phyloP scores from a whole-genome alignment of 2,113 vertebrate species.

The Pogonocichla stellata region DNA sequence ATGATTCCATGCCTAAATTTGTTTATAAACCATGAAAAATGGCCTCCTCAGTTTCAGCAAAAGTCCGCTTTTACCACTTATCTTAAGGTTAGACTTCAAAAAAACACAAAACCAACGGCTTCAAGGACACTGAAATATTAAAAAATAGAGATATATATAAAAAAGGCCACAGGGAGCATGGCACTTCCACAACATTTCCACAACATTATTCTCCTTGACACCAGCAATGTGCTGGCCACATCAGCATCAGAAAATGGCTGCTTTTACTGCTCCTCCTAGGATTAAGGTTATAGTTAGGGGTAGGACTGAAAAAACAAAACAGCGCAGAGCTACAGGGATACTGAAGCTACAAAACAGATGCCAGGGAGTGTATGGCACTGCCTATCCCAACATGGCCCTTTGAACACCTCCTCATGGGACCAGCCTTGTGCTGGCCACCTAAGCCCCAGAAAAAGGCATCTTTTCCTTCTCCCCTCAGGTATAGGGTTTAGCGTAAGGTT shows the following conservation, averaged over 20 bases:
- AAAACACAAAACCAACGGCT: neutral
- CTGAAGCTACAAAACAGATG: neutral
- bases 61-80: neutral
- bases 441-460: neutral
- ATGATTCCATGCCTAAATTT: neutral
- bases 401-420: neutral
- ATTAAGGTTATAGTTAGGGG: neutral
- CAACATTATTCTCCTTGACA: neutral
- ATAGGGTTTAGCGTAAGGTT: accelerated
- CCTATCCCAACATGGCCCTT: neutral
- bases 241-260: neutral
- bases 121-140: neutral
- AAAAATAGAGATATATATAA: too few species aligned
- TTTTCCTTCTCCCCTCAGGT: neutral
- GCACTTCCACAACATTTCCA: neutral
- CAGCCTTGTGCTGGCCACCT: neutral
- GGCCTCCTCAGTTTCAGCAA: neutral
- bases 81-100: neutral
- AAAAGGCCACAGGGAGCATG: neutral
- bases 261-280: too few species aligned
- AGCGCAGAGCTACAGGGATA: neutral
- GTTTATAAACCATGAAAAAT: neutral
- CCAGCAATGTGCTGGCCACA: accelerated
- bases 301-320: neutral
- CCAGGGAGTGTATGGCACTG: neutral